Percentiles rank a stretch among this genome's conserved stretches.
Evolutionary conservation across 2,113 vertebrate genomes (phyloP).

Genomic region (Passer montanus): DNA sequence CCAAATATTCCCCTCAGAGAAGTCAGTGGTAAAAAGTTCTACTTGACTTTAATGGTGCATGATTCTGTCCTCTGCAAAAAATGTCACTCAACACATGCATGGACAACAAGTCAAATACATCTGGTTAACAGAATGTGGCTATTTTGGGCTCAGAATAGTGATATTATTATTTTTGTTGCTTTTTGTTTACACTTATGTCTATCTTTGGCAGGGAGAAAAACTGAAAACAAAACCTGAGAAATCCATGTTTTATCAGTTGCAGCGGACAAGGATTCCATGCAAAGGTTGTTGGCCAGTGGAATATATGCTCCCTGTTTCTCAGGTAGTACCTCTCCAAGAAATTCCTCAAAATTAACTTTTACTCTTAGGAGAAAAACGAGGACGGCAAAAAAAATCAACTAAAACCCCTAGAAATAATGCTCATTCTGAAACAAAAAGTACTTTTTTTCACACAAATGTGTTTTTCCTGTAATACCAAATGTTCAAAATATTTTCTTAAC

Average conservation of each 20-base stretch:
- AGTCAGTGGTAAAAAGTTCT: not conserved
- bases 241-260: not conserved
- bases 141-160: not conserved
- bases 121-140: constrained; percentile 5
- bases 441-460: not conserved
- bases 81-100: not conserved
- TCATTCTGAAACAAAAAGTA: not conserved
- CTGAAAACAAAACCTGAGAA: not conserved
- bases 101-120: not conserved
- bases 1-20: not conserved
- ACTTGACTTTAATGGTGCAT: not conserved
- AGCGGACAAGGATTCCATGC: not conserved
- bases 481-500: constrained; percentile 35
- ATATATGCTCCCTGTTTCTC: not conserved
- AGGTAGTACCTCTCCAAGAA: not conserved
- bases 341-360: not conserved
- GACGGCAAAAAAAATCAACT: not conserved
- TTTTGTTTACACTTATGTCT: not conserved
- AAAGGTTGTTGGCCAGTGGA: not conserved
- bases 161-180: not conserved
- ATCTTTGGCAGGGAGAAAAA: not conserved
- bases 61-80: not conserved
- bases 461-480: constrained; percentile 9
- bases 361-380: not conserved
- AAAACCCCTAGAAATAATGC: not conserved